Conservation (phyloP, 2,888 invertebrate species). For the Drosophila limbata region DNA sequence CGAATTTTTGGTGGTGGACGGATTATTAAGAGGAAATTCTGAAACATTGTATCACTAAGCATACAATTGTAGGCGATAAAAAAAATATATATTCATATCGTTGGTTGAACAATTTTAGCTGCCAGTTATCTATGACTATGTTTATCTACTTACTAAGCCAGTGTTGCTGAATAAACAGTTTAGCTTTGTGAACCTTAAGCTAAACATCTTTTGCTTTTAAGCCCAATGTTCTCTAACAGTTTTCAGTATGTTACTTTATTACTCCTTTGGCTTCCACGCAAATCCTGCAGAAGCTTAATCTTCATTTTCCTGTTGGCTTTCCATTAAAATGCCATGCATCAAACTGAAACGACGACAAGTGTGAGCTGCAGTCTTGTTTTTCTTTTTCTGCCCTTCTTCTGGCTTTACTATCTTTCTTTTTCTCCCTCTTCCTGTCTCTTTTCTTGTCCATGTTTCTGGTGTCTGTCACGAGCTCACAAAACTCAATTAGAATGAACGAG, state of each 20-base stretch:
- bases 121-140: background rate
- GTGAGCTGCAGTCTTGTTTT: conserved; percentile 19
- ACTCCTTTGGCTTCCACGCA: conserved; percentile 5
- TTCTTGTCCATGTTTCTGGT: conserved; percentile 19
- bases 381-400: conserved; percentile 19
- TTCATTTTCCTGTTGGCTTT: conserved; percentile 64
- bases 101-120: background rate
- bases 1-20: no score
- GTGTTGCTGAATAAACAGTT: conserved; percentile 3
- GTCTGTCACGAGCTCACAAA: conserved; percentile 39
- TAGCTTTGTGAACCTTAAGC: background rate
- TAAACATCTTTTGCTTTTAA: background rate
- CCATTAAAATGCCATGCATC: conserved; percentile 75
- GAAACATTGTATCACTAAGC: no score
- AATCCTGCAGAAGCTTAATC: conserved; percentile 61
- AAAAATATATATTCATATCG: background rate
- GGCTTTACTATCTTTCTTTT: conserved; percentile 2
- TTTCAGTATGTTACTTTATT: conserved; percentile 15
- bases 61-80: no score
- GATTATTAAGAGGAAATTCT: no score
- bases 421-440: conserved; percentile 10
- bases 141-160: background rate
- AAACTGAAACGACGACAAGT: conserved; percentile 54
- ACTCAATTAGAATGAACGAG: conserved; percentile 73
- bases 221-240: conserved; percentile 5